Percentiles rank a stretch among this genome's conserved stretches.
Conservation (phyloP, 1,140 invertebrate species). For the Cepaea nemoralis region DNA sequence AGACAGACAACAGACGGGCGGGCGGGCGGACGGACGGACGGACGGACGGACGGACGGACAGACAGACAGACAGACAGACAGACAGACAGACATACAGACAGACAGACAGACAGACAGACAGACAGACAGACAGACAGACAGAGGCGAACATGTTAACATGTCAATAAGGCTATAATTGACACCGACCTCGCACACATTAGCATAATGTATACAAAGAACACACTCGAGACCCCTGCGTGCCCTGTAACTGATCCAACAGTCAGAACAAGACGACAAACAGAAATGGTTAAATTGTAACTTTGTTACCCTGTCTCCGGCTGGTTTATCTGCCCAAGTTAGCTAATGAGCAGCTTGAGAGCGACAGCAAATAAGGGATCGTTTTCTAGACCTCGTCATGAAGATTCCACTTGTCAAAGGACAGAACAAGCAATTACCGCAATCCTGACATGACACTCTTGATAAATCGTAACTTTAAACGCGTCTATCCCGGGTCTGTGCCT, state of each 20-base stretch:
- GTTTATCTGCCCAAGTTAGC: not conserved
- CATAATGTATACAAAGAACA: not conserved
- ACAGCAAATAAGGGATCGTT: not conserved
- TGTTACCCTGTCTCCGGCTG: not conserved
- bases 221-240: not conserved
- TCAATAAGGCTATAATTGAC: no score
- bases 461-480: constrained; percentile 4
- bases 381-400: not conserved
- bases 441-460: not conserved
- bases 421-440: constrained; percentile 5
- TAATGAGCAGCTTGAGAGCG: not conserved
- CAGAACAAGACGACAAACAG: not conserved
- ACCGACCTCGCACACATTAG: not conserved
- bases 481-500: not conserved
- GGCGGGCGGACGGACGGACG: no score
- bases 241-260: not conserved
- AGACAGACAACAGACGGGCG: no score
- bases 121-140: no score
- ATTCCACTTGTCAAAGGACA: not conserved
- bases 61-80: no score
- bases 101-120: no score
- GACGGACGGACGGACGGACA: no score
- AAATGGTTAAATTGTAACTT: not conserved
- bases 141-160: no score
- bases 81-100: no score